phyloP scores from a whole-genome alignment of 2,888 invertebrate species.

The Coelopa pilipes region DNA sequence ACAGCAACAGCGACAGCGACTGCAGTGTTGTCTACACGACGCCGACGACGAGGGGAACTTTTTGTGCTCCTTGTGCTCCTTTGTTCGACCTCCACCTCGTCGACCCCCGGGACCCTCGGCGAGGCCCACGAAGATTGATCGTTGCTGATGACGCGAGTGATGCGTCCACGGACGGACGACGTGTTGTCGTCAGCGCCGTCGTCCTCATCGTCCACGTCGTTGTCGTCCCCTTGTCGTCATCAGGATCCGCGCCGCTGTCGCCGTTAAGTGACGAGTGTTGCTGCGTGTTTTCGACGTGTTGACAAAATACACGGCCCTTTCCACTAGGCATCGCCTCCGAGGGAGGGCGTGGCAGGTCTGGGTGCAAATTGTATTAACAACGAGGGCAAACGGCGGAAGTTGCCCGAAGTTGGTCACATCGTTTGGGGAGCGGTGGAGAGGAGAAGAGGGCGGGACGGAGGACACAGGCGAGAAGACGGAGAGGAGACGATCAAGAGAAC shows the following conservation, averaged over 20 bases:
- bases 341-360: background rate
- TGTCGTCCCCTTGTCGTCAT: too few relatives aligned
- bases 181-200: background rate
- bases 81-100: too few relatives aligned
- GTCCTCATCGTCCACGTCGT: background rate
- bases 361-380: background rate
- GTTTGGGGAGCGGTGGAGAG: background rate
- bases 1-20: too few relatives aligned
- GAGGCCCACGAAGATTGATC: constrained; percentile 36
- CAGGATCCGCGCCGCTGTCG: too few relatives aligned
- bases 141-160: constrained; percentile 47
- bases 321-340: background rate
- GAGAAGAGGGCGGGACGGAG: background rate
- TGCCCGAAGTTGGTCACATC: too few relatives aligned
- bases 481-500: background rate
- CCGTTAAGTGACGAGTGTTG: constrained; percentile 52
- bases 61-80: too few relatives aligned
- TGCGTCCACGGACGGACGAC: constrained; percentile 10
- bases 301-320: constrained; percentile 23
- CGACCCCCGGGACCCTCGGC: too few relatives aligned
- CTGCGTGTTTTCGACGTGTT: constrained; percentile 57
- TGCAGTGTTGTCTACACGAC: too few relatives aligned
- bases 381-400: background rate
- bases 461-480: background rate
- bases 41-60: too few relatives aligned